Base-by-base conservation (phyloP, 2,888 invertebrate species). In the Aquatica leii region DNA sequence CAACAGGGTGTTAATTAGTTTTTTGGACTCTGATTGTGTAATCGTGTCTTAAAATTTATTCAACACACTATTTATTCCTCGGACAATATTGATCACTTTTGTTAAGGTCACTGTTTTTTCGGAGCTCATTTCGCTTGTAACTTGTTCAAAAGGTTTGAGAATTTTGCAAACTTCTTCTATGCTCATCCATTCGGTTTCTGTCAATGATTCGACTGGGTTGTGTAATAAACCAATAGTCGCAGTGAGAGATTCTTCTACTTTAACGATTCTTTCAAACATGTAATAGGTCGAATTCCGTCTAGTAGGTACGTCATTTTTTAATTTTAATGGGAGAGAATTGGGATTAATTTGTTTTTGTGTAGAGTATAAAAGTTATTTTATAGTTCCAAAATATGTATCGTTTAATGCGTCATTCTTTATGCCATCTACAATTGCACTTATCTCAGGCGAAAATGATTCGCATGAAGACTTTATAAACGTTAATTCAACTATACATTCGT, bases 211-310 rank as follows among this genome's bases (percentile, higher is more conserved):
- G 9, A 72, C 59, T n/a, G 70, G 71, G 59, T 66, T 69, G 48
- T 69, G 68, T 31, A 71, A 50, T 35, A 73, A 14, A 17, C 69
- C 71, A 14, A 71, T 21, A 18, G 70, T 61, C 34, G 67, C 71
- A 49, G 48, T 48, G 18, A 72, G 21, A 11, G 71, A 60, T 62
- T 70, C 69, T 51, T 62, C 43, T 11, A 70, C 1, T 58, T 59
- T 53, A 15, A 51, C 18, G 24, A 70, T 41, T 37, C 69, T 59
- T 34, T 68, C 55, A 61, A 71, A 67, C 70, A 71, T 70, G 50
- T 64, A 40, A 41, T 41, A 41, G 3, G 37, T 37, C 5, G 65
- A 67, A 52, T 71, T 71, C 69, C 70, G 69, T 41, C 69, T 46
- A n/a, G 68, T 69, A 0, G 43, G 12, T 9, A 72, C 71, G 20